A percentile compares a stretch with the other conserved stretches of the same genome.
Evolutionary conservation across 2,888 invertebrate genomes (phyloP).

Genomic region (Drosophila longiperda): DNA sequence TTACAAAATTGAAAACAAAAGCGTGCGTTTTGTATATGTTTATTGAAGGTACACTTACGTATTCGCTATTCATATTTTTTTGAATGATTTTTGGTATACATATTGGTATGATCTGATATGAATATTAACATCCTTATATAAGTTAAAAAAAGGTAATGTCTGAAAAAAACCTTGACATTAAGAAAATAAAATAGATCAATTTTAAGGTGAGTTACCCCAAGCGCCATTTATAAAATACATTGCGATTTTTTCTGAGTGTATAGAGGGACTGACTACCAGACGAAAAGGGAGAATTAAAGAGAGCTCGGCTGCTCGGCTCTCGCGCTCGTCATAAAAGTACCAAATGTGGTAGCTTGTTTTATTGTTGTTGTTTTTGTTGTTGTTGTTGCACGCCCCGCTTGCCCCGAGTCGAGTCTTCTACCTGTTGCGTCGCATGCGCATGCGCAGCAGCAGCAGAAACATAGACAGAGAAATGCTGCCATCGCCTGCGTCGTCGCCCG

Average conservation of each 20-base stretch:
- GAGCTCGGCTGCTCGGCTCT: slow-evolving; percentile 31
- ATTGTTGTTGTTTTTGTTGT: slow-evolving; percentile 37
- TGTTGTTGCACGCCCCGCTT: slow-evolving; percentile 38
- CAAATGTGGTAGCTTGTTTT: slow-evolving; percentile 77
- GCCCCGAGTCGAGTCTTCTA: slow-evolving; percentile 48
- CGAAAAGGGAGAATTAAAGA: slow-evolving; percentile 19
- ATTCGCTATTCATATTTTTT: background rate
- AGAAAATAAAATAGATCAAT: background rate
- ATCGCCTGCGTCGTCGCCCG: slow-evolving; percentile 54
- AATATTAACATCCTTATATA: too few relatives aligned
- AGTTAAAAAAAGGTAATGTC: background rate
- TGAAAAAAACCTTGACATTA: background rate
- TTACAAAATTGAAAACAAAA: background rate
- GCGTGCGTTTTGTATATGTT: background rate
- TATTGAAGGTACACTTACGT: background rate
- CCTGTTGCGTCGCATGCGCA: slow-evolving; percentile 57
- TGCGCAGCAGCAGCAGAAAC: slow-evolving; percentile 34
- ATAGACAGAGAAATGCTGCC: slow-evolving; percentile 44
- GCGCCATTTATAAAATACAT: background rate
- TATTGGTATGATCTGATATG: too few relatives aligned
- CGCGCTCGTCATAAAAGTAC: slow-evolving; percentile 62
- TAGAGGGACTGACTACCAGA: slow-evolving; percentile 4
- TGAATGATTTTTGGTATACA: background rate
- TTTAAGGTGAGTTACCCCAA: background rate
- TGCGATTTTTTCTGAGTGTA: background rate